phyloP scores from a whole-genome alignment of 1,140 invertebrate species.

The Meloidogyne floridensis region DNA sequence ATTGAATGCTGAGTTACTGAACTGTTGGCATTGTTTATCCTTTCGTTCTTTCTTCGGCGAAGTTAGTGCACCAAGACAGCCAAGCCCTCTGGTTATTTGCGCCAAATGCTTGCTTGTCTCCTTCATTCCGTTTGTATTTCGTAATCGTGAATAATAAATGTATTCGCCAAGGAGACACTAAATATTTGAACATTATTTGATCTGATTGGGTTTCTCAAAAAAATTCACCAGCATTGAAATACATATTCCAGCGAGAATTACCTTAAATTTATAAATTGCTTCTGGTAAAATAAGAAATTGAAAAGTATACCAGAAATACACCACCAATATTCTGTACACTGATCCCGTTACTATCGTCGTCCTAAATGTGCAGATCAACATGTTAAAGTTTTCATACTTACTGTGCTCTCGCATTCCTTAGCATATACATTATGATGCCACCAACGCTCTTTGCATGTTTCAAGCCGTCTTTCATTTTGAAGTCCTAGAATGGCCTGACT shows the following conservation, averaged over 20 bases:
- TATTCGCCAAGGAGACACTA: conserved; percentile 81
- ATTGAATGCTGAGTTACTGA: conserved; percentile 25
- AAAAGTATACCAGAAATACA: conserved; percentile 77
- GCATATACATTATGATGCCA: conserved; percentile 84
- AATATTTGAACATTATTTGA: too few species aligned
- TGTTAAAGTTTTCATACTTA: not conserved
- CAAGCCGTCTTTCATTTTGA: conserved; percentile 85
- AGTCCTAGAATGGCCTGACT: conserved; percentile 81
- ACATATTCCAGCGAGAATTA: conserved; percentile 88
- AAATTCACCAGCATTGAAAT: conserved; percentile 79
- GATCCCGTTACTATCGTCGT: conserved; percentile 91
- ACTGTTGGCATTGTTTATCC: not conserved
- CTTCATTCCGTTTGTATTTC: conserved; percentile 13
- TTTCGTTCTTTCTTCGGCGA: not conserved
- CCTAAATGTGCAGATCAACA: conserved; percentile 71
- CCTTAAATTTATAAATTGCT: conserved; percentile 57
- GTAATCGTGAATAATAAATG: conserved; percentile 76
- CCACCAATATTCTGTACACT: conserved; percentile 92
- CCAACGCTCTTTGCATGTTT: conserved; percentile 91
- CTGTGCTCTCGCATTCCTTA: conserved; percentile 72
- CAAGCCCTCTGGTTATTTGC: not conserved
- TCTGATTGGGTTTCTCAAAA: too few species aligned
- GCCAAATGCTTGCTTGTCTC: not conserved
- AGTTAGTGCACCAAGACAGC: not conserved
- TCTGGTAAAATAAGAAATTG: not conserved